phyloP scores from a whole-genome alignment of 2,113 vertebrate species.

The Noturus placidus region DNA sequence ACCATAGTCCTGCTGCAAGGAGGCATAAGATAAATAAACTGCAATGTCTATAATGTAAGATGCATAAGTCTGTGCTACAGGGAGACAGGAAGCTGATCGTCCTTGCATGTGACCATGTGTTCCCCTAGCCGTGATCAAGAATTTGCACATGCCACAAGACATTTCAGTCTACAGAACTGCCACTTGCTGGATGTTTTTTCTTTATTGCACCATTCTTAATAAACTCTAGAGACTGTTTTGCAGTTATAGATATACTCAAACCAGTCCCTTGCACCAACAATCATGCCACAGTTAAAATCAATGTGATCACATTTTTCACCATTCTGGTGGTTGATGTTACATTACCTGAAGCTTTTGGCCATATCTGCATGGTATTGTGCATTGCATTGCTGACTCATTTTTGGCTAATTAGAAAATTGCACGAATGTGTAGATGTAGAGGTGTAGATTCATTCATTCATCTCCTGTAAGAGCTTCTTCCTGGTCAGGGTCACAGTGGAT shows the following conservation, averaged over 20 bases:
- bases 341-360: not conserved
- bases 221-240: not conserved
- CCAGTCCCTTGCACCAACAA: no score
- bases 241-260: not conserved
- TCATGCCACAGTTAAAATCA: not conserved
- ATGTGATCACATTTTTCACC: not conserved
- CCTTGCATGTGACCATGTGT: no score
- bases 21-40: no score
- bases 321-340: not conserved
- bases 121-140: no score
- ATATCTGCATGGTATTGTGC: not conserved
- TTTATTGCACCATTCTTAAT: not conserved
- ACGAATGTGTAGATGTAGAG: not conserved
- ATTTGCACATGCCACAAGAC: no score
- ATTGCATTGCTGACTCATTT: not conserved
- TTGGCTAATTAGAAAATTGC: not conserved
- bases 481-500: not conserved
- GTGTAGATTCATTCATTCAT: not conserved
- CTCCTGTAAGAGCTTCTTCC: not conserved
- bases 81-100: no score
- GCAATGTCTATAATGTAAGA: no score
- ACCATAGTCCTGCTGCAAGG: no score
- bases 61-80: no score
- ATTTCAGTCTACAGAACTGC: no score
- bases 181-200: not conserved